phyloP scores from a whole-genome alignment of 2,888 invertebrate genomes.

The Endotricha flammealis region DNA sequence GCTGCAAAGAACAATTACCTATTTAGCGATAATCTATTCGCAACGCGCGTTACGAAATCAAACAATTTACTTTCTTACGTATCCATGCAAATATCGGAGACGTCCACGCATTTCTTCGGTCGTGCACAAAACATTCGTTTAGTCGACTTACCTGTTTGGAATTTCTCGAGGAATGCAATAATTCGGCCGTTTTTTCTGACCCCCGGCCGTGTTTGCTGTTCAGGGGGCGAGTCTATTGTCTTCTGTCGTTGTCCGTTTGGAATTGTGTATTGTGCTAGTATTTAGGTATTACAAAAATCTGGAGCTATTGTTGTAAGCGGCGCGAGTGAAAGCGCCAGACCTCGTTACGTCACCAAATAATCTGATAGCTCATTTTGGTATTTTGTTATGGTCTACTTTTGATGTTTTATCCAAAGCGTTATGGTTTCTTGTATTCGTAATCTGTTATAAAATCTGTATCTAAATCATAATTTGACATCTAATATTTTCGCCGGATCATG shows the following conservation, averaged over 20 bases:
- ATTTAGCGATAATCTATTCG: no score
- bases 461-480: no score
- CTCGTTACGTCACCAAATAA: constrained; percentile 18
- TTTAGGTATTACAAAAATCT: constrained; percentile 19
- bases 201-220: constrained; percentile 1
- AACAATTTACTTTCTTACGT: no score
- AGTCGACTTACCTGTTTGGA: neutral
- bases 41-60: no score
- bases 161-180: constrained; percentile 1
- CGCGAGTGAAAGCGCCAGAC: constrained; percentile 22
- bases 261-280: constrained; percentile 11
- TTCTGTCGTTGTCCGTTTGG: constrained; percentile 6
- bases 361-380: constrained; percentile 15
- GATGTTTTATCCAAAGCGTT: no score
- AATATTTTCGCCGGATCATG: no score
- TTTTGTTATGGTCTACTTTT: constrained; percentile 14
- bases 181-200: neutral
- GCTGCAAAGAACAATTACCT: no score
- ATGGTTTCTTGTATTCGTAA: no score
- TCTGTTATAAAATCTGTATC: no score
- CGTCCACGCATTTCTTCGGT: neutral
- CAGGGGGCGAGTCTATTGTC: constrained; percentile 6
- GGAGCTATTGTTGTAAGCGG: constrained; percentile 18
- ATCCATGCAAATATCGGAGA: no score
- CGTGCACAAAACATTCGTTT: neutral